phyloP scores from a whole-genome alignment of 2,113 vertebrate genomes.

The Clarias macrocephalus region DNA sequence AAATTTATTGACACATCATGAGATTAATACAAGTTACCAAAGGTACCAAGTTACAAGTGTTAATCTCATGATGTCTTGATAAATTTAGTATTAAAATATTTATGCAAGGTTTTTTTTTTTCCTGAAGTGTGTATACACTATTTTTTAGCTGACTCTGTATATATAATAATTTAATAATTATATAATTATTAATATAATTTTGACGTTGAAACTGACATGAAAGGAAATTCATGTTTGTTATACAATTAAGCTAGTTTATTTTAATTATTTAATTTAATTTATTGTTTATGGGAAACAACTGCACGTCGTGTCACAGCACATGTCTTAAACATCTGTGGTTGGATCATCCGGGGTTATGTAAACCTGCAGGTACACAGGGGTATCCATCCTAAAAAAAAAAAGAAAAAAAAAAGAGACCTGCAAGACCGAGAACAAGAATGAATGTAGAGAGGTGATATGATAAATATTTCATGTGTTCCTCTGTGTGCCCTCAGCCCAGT shows the following conservation, averaged over 20 bases:
- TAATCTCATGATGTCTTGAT: no score
- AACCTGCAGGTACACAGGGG: neutral
- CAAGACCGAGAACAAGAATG: conserved; percentile 30
- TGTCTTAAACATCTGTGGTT: neutral
- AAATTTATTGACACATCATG: no score
- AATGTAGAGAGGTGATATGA: conserved; percentile 43
- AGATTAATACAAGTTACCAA: no score
- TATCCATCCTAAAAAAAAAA: neutral
- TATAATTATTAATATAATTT: neutral
- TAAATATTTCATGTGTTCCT: conserved; percentile 68
- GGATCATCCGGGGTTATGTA: neutral
- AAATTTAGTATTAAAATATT: no score
- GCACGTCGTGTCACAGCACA: neutral
- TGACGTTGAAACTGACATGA: neutral
- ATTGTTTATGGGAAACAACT: no score
- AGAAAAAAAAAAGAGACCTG: neutral
- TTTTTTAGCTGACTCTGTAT: no score
- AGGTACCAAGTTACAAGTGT: no score
- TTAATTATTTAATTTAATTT: no score
- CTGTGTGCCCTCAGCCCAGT: conserved; percentile 51
- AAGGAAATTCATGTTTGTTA: neutral
- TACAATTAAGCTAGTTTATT: neutral
- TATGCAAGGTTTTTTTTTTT: no score
- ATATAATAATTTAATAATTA: no score
- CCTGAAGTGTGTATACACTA: no score